phyloP scores from a whole-genome alignment of 92 coral and sea anemone genomes.

The Parazoanthus swiftii region DNA sequence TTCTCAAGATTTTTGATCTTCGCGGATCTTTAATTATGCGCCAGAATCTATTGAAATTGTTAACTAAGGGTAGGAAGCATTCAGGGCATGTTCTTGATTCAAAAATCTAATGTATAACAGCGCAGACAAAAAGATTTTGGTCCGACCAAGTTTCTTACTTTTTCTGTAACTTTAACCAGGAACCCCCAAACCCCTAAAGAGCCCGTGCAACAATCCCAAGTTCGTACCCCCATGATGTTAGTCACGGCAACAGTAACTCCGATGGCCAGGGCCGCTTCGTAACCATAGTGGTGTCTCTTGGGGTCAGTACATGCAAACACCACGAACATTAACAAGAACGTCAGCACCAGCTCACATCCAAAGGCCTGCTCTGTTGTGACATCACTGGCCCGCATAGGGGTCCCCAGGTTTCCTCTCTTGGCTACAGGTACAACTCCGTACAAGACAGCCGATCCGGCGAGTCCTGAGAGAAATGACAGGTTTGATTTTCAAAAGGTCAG shows the following conservation, averaged over 20 bases:
- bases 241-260: slow-evolving; percentile 30
- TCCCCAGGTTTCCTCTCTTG: slow-evolving; percentile 83
- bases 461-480: slow-evolving; percentile 53
- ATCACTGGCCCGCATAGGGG: slow-evolving; percentile 69
- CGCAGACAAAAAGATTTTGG: no score
- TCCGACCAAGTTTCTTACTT: no score
- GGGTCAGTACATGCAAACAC: slow-evolving; percentile 29
- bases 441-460: slow-evolving; percentile 86
- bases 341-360: slow-evolving; percentile 28
- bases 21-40: no score
- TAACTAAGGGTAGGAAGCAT: no score
- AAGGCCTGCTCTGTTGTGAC: slow-evolving; percentile 70
- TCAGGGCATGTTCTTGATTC: no score
- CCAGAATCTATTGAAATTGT: no score
- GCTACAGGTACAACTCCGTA: slow-evolving; percentile 76
- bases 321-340: slow-evolving; percentile 21
- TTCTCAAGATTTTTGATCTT: no score
- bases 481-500: no score
- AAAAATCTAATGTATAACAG: no score
- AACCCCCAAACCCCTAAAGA: no score
- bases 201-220: no score
- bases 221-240: slow-evolving; percentile 18
- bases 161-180: no score
- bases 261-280: slow-evolving; percentile 35
- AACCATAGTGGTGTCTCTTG: slow-evolving; percentile 29